Conservation (phyloP, 1,140 invertebrate genomes). For the Drosophila kanapiae region DNA sequence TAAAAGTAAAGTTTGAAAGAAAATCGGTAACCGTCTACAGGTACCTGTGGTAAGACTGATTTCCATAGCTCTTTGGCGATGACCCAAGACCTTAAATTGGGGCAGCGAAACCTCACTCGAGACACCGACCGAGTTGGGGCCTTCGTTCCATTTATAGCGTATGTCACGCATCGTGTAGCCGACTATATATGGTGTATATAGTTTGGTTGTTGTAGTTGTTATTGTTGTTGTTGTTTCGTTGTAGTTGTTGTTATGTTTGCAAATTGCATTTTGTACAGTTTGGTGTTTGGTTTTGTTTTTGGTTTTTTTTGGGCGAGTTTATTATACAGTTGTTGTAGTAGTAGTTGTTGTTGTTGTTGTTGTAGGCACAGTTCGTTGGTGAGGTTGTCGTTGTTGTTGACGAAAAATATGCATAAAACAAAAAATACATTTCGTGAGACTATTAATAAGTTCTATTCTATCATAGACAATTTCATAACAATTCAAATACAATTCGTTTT, state of each 20-base stretch:
- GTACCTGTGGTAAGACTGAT: constrained; percentile 97
- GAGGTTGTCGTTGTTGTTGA: constrained; percentile 70
- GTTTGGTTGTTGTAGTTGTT: constrained; percentile 37
- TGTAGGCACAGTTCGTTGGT: constrained; percentile 70
- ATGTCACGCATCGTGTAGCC: constrained; percentile 99
- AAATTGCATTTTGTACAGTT: constrained; percentile 52
- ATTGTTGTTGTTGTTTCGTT: constrained; percentile 37
- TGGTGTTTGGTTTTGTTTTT: constrained; percentile 44
- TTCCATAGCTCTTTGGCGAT: constrained; percentile 95
- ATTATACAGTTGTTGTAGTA: constrained; percentile 48
- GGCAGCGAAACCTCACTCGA: constrained; percentile 96
- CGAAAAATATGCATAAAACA: constrained; percentile 84
- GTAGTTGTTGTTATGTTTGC: constrained; percentile 44
- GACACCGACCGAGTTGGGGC: constrained; percentile 95
- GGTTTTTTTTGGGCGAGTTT: constrained; percentile 40
- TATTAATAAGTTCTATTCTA: constrained; percentile 77
- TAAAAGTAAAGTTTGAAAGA: constrained; percentile 76
- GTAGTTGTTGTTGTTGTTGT: constrained; percentile 48
- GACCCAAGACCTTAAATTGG: constrained; percentile 97
- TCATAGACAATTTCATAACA: constrained; percentile 53
- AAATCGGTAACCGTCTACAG: constrained; percentile 86
- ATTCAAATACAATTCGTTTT: constrained; percentile 47
- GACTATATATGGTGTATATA: constrained; percentile 88
- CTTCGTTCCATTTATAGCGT: constrained; percentile 97
- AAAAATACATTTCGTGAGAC: constrained; percentile 85